Evolutionary conservation across 2,888 invertebrate genomes (phyloP).

Genomic region (Crocallis elinguaria): DNA sequence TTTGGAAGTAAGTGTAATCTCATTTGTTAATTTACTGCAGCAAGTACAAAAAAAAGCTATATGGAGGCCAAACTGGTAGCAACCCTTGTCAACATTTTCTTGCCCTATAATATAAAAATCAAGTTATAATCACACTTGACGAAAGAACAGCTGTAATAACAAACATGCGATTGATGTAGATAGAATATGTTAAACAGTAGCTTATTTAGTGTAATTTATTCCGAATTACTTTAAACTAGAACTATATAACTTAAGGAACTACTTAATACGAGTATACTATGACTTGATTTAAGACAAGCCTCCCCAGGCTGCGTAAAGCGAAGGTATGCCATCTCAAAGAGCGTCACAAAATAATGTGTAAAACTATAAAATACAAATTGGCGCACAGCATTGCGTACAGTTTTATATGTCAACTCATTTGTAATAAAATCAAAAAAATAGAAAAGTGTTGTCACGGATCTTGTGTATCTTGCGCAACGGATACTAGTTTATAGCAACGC

Average conservation of each 20-base stretch:
- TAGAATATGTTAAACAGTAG: background rate
- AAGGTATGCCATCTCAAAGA: background rate
- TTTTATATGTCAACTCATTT: too few relatives aligned
- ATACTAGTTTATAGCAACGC: too few relatives aligned
- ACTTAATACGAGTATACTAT: background rate
- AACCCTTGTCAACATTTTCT: too few relatives aligned
- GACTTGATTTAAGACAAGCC: background rate
- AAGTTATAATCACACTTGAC: too few relatives aligned
- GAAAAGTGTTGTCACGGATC: too few relatives aligned
- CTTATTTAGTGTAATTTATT: constrained; percentile 1
- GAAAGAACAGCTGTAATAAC: background rate
- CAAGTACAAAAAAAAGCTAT: background rate
- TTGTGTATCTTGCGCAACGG: too few relatives aligned
- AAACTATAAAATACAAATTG: background rate
- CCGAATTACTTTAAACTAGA: background rate
- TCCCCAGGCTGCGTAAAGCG: background rate
- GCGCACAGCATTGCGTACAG: too few relatives aligned
- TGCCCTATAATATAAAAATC: too few relatives aligned
- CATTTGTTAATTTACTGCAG: constrained; percentile 1
- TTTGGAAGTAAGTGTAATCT: constrained; percentile 6
- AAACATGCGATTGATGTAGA: background rate
- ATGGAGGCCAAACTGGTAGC: too few relatives aligned
- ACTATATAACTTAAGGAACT: background rate
- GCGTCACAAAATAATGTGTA: background rate
- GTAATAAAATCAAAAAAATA: too few relatives aligned